phyloP scores from a whole-genome alignment of 2,113 vertebrate genomes.

The Aix galericulata region DNA sequence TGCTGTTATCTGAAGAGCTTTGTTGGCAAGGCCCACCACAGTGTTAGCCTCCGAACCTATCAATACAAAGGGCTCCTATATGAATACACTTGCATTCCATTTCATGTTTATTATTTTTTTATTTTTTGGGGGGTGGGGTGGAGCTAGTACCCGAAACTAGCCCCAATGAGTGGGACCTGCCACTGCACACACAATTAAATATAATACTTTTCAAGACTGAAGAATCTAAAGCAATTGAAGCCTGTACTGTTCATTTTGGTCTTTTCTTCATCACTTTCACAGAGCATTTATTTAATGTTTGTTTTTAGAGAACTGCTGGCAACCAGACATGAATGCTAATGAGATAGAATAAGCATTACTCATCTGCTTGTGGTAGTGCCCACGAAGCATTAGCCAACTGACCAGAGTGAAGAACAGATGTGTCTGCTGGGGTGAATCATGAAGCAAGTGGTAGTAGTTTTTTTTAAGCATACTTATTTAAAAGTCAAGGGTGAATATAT shows the following conservation, averaged over 20 bases:
- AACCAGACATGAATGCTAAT: neutral
- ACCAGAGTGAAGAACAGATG: neutral
- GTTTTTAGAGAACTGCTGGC: neutral
- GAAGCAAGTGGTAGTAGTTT: neutral
- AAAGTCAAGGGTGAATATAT: neutral
- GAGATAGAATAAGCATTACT: neutral
- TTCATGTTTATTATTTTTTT: neutral
- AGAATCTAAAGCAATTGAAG: neutral
- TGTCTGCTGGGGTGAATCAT: neutral
- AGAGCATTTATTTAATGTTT: neutral
- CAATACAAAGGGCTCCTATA: neutral
- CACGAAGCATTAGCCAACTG: neutral
- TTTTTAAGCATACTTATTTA: neutral
- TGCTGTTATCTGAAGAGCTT: neutral
- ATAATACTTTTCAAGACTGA: neutral
- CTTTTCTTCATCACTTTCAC: neutral
- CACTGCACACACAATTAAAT: neutral
- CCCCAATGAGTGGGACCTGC: neutral
- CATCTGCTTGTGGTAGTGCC: neutral
- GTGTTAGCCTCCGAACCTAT: neutral
- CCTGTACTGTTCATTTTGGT: neutral
- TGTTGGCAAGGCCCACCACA: neutral
- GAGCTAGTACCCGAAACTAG: neutral
- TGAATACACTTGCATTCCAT: neutral
- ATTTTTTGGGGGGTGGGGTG: too few species aligned